These are phyloP conservation scores for Hyposmocoma kahamanoa DNA, from an alignment of 1,140 invertebrate genomes.

Conservation along the genomic window DNA sequence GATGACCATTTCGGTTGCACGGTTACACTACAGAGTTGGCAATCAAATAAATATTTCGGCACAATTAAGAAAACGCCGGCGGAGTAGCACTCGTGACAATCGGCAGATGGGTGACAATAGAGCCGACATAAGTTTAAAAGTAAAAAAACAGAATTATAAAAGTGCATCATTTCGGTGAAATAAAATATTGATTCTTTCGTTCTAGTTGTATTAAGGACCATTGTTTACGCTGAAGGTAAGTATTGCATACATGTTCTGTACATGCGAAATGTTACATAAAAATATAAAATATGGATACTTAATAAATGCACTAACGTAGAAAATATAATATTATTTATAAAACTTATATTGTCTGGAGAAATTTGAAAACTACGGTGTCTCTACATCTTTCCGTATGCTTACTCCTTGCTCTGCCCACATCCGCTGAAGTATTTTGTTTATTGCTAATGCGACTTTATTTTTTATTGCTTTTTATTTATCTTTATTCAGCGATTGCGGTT, in stretches of 20 bases:
- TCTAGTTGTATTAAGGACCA: too few species aligned
- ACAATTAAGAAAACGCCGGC: conserved; percentile 71
- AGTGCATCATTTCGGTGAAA: too few species aligned
- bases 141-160: conserved; percentile 15
- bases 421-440: conserved; percentile 74
- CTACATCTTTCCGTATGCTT: conserved; percentile 32
- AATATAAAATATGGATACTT: too few species aligned
- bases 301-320: too few species aligned
- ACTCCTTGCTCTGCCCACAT: conserved; percentile 62
- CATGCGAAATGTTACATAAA: too few species aligned
- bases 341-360: too few species aligned
- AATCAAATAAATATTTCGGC: conserved; percentile 74
- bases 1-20: conserved; percentile 71
- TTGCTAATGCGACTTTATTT: conserved; percentile 74
- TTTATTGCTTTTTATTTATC: conserved; percentile 74
- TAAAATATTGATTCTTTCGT: too few species aligned
- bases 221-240: too few species aligned
- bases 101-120: conserved; percentile 35
- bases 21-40: conserved; percentile 61
- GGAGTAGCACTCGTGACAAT: conserved; percentile 68
- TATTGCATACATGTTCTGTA: too few species aligned
- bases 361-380: too few species aligned
- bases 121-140: conserved; percentile 24
- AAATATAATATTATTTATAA: too few species aligned
- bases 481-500: conserved; percentile 73